Conservation (phyloP, 2,888 invertebrate genomes). For the Cybosia mesomella region DNA sequence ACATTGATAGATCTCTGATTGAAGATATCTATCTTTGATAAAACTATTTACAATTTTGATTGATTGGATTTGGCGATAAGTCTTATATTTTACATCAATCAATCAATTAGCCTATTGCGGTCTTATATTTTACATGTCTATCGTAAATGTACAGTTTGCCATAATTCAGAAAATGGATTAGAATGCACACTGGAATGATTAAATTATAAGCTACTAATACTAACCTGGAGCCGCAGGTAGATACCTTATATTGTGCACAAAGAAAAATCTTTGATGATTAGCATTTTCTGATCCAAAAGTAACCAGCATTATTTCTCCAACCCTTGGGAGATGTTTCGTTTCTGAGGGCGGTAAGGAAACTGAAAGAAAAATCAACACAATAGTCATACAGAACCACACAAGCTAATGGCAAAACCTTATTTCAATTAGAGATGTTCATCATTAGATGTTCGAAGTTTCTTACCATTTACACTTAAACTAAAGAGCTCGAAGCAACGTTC, state of each 20-base stretch:
- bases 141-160: too few relatives aligned
- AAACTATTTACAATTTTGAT: too few relatives aligned
- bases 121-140: background rate
- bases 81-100: too few relatives aligned
- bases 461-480: constrained; percentile 74
- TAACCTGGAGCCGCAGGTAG: constrained; percentile 75
- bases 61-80: too few relatives aligned
- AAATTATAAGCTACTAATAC: constrained; percentile 39
- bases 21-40: too few relatives aligned
- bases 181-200: background rate
- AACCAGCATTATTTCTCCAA: constrained; percentile 74
- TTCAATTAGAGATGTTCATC: background rate
- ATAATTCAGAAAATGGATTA: background rate
- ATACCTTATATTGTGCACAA: constrained; percentile 72
- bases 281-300: constrained; percentile 68
- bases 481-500: constrained; percentile 69
- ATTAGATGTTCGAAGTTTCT: constrained; percentile 23
- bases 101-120: too few relatives aligned
- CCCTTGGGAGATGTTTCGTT: constrained; percentile 65
- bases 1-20: too few relatives aligned
- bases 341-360: constrained; percentile 71
- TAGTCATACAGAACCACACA: background rate
- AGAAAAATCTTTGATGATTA: constrained; percentile 71
- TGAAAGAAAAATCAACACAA: constrained; percentile 52
- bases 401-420: background rate